Evolutionary conservation across 2,888 invertebrate species (phyloP), one percentile per base, ranked within the genome.

Genomic region (Biston stratarius): DNA sequence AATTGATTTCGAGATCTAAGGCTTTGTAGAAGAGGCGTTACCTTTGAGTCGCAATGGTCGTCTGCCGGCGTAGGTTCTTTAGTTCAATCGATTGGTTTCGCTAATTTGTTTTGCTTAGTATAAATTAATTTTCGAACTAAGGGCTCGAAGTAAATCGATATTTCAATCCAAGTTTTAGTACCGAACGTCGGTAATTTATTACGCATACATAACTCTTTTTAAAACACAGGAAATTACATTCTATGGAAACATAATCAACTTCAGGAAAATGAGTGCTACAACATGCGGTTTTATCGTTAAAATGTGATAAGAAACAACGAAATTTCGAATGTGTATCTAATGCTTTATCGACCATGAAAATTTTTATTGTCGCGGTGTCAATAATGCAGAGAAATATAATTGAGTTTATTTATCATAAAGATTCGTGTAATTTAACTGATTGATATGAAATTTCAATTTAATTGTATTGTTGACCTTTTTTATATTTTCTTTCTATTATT

Each of bases 331-430:
- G 14, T 49, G 47, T 59, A 48, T 59, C 36, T 15, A 40, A 24
- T 49, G 47, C 34, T 59, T 59, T 55, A 55, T 55, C 42, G 55
- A 60, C 14, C 40, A 55, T 49, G 56, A 56, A 64, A 60, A 52
- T 45, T 40, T 38, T 42, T 55, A 14, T 42, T 12, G 55, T 55
- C 15, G 6, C 14, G 0, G 15, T 0, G 12, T 12, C 12, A 11
- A 49, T 8, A 10, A 24, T 12, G 33, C 12, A 49, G 10, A 10
- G 12, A 44, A n/a, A 9, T 24, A 15, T 47, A 14, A 47, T 12
- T 44, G 12, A 1, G 47, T 15, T 47, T 24, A 47, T 24, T 24
- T 24, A 47, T 47, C 15, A 47, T 15, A 9, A 47, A 47, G 15
- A 24, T 9, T 45, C 24, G 24, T 24, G 24, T 24, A 24, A 24